Percentiles rank a stretch among this genome's conserved stretches.
Conservation (phyloP, 2,797 vertebrate species). For the Ctenochaetus hawaiiensis region DNA sequence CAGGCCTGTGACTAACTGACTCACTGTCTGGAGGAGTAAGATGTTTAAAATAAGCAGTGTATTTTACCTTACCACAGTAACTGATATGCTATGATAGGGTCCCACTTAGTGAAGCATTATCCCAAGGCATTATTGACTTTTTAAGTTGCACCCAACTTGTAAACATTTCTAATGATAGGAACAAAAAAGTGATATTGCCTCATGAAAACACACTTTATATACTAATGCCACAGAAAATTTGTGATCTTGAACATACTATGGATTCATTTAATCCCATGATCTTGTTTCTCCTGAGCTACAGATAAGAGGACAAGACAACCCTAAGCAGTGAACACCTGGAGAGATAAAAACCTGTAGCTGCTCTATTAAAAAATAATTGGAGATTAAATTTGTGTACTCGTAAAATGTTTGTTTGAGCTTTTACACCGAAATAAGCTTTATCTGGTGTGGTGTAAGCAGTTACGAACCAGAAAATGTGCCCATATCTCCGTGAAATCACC, state of each 20-base stretch:
- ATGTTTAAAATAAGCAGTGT: constrained; percentile 51
- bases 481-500: constrained; percentile 72
- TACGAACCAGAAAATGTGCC: constrained; percentile 70
- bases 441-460: constrained; percentile 58
- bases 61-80: constrained; percentile 26
- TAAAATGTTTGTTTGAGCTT: constrained; percentile 65
- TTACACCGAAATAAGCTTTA: constrained; percentile 59
- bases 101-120: constrained; percentile 29
- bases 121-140: constrained; percentile 22
- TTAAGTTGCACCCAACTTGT: constrained; percentile 12
- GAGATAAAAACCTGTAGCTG: constrained; percentile 36
- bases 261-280: constrained; percentile 9
- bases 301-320: constrained; percentile 12
- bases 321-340: constrained; percentile 18
- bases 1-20: constrained; percentile 52
- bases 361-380: constrained; percentile 53
- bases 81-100: constrained; percentile 27
- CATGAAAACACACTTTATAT: background rate
- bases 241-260: background rate
- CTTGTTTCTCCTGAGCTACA: constrained; percentile 7
- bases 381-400: constrained; percentile 57
- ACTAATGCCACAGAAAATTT: background rate
- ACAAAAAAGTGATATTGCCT: background rate
- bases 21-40: constrained; percentile 63
- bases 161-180: constrained; percentile 13